Conservation (phyloP, 2,113 vertebrate species). For the Embiotoca jacksoni region DNA sequence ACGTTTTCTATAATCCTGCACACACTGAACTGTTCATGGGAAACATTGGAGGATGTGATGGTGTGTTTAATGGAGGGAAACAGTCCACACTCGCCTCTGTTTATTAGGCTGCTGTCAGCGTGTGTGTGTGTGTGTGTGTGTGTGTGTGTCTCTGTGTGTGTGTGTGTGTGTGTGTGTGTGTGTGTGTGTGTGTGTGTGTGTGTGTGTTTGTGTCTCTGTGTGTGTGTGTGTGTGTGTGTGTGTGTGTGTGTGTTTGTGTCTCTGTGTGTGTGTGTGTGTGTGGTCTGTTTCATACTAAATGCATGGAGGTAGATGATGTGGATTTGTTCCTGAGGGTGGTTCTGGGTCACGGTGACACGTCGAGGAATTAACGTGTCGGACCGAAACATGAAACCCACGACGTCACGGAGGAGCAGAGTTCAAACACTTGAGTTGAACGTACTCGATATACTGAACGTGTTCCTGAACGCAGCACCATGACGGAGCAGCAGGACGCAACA, state of each 20-base stretch:
- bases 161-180: background rate
- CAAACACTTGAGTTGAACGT: no score
- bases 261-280: background rate
- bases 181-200: background rate
- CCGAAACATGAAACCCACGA: no score
- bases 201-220: background rate
- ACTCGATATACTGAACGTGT: no score
- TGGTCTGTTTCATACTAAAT: background rate
- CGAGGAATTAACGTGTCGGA: background rate
- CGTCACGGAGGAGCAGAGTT: no score
- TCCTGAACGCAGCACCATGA: no score
- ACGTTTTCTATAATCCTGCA: slow-evolving; percentile 3
- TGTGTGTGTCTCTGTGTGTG: background rate
- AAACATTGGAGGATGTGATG: slow-evolving; percentile 45
- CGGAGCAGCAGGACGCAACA: no score
- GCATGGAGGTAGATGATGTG: slow-evolving; percentile 21
- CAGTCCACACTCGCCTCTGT: slow-evolving; percentile 12
- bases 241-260: background rate
- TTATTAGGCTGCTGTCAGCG: slow-evolving; percentile 15
- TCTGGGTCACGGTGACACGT: background rate
- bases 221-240: no score
- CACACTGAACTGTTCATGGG: slow-evolving; percentile 35
- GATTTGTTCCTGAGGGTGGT: background rate
- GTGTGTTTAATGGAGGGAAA: slow-evolving; percentile 29
- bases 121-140: background rate